These are phyloP conservation scores for Tragelaphus imberbis DNA, from an alignment of 2,113 vertebrate genomes.

Conservation along the genomic window DNA sequence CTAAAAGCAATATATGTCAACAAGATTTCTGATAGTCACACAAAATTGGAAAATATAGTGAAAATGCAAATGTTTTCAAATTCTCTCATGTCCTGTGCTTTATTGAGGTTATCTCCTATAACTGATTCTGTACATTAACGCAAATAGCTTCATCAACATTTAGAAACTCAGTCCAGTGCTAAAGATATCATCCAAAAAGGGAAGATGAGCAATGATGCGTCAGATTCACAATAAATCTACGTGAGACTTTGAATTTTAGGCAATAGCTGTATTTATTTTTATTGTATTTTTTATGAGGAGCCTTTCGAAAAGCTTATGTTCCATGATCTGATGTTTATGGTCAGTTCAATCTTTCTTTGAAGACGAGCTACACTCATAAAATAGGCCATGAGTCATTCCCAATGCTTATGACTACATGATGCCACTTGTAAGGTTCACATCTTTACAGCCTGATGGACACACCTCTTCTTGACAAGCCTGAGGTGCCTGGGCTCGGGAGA, in stretches of 20 bases:
- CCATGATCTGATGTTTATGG: slow-evolving; percentile 67
- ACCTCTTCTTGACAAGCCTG: slow-evolving; percentile 62
- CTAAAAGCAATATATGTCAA: neutral
- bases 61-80: slow-evolving; percentile 22
- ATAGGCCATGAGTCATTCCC: slow-evolving; percentile 75
- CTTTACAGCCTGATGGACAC: slow-evolving; percentile 67
- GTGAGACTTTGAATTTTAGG: slow-evolving; percentile 55
- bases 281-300: slow-evolving; percentile 65
- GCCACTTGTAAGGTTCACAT: slow-evolving; percentile 68
- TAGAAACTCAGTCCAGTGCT: slow-evolving; percentile 8
- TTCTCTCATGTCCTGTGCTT: neutral
- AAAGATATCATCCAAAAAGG: neutral
- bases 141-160: slow-evolving; percentile 51
- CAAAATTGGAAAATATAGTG: neutral
- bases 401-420: slow-evolving; percentile 59
- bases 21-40: neutral
- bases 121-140: neutral
- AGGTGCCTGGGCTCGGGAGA: slow-evolving; percentile 57
- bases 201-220: slow-evolving; percentile 40
- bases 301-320: slow-evolving; percentile 66
- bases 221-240: slow-evolving; percentile 51
- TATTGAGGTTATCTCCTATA: neutral
- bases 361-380: slow-evolving; percentile 75
- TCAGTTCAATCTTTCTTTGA: slow-evolving; percentile 76
- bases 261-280: slow-evolving; percentile 65